Evolutionary conservation across 2,888 invertebrate species (phyloP).

Genomic region (Chrysolina haemoptera): DNA sequence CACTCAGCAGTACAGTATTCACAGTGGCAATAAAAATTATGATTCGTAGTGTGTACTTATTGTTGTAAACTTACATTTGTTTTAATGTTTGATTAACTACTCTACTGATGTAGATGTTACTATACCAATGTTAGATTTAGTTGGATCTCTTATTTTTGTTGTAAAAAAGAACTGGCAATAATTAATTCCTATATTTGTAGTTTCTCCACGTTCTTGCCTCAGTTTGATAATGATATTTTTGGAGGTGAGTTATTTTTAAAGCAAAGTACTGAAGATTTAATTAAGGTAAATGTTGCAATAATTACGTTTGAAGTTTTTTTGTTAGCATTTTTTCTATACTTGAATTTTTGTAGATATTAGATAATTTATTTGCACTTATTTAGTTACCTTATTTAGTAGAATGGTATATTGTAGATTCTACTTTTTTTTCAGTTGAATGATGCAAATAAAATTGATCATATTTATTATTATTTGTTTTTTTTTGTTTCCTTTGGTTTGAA

Average conservation of each 20-base stretch:
- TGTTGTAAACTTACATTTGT: conserved; percentile 24
- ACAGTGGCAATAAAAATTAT: conserved; percentile 27
- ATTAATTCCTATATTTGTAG: conserved; percentile 54
- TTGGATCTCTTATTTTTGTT: conserved; percentile 41
- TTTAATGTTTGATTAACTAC: background rate
- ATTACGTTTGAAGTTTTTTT: conserved; percentile 47
- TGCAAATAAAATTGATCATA: conserved; percentile 33
- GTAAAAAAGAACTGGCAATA: conserved; percentile 57
- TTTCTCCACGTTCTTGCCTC: conserved; percentile 57
- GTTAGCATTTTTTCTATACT: conserved; percentile 55
- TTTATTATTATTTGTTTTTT: conserved; percentile 40
- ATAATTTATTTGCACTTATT: conserved; percentile 62
- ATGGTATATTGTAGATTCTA: conserved; percentile 54
- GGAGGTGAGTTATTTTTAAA: conserved; percentile 46
- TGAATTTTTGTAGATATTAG: conserved; percentile 57
- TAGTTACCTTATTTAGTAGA: conserved; percentile 60
- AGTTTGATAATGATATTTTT: conserved; percentile 32
- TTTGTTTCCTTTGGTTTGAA: background rate
- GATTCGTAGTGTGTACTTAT: conserved; percentile 30
- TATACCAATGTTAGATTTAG: conserved; percentile 51
- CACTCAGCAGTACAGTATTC: conserved; percentile 33
- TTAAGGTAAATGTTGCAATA: conserved; percentile 60
- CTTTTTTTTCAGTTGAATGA: conserved; percentile 50
- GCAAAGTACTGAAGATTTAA: conserved; percentile 50
- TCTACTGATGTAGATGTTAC: conserved; percentile 36